Evolutionary conservation across 2,888 invertebrate genomes (phyloP).

Genomic region (Ochropleura plecta): DNA sequence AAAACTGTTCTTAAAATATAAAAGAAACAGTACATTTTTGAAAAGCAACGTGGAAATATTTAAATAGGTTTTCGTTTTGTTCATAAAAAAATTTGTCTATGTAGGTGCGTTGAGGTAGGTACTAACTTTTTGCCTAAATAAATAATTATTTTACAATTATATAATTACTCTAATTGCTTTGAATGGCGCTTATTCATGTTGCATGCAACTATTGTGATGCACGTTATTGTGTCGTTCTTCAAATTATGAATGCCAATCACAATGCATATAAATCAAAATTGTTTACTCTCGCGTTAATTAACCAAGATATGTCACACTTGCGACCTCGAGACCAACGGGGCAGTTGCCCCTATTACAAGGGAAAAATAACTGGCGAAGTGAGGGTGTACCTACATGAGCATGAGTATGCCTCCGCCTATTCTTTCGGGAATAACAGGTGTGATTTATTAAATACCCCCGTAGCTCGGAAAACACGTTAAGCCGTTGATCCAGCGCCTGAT

Average conservation of each 20-base stretch:
- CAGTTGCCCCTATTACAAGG: no score
- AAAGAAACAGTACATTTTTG: no score
- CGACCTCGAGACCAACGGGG: no score
- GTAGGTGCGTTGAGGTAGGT: neutral
- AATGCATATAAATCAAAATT: neutral
- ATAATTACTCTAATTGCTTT: neutral
- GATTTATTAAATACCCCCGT: no score
- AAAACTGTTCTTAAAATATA: no score
- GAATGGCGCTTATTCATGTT: neutral
- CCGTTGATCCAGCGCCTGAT: no score
- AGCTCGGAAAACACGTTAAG: no score
- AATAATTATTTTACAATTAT: neutral
- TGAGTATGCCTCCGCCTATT: no score
- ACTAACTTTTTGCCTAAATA: neutral
- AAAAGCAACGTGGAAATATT: neutral
- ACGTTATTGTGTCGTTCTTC: neutral
- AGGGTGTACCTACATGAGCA: no score
- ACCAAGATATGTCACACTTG: neutral
- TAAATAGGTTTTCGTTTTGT: neutral
- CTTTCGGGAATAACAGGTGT: no score
- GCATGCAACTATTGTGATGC: neutral
- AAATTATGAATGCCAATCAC: slow-evolving; percentile 2
- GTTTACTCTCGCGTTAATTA: neutral
- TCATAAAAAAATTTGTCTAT: neutral
- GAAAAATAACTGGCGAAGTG: no score